Percentiles rank a stretch among this genome's conserved stretches.
Evolutionary conservation across 2,888 invertebrate genomes (phyloP).

Genomic region (Clostera curtula): DNA sequence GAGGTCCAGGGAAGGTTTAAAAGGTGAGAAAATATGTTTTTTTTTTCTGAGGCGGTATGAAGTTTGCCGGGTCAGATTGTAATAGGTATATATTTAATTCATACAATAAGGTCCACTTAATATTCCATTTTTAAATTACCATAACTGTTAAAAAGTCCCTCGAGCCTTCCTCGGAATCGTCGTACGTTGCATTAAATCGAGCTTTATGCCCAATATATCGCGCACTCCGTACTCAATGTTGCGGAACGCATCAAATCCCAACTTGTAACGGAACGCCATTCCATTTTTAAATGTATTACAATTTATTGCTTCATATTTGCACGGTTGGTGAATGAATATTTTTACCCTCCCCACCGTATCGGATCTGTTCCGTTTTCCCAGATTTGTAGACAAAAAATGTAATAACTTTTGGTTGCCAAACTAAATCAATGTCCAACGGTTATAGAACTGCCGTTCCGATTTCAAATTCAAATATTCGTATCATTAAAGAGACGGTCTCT

Average conservation of each 20-base stretch:
- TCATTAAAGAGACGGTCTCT: too few relatives aligned
- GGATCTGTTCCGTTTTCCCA: conserved; percentile 25
- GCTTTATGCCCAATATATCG: conserved; percentile 61
- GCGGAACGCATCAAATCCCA: conserved; percentile 59
- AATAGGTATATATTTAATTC: too few relatives aligned
- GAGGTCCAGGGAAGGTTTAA: too few relatives aligned
- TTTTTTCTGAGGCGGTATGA: too few relatives aligned
- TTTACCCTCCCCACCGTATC: conserved; percentile 40
- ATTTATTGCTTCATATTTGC: conserved; percentile 52
- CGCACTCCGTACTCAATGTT: conserved; percentile 51
- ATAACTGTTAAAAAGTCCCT: conserved; percentile 7
- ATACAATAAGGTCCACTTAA: too few relatives aligned
- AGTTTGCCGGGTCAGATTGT: too few relatives aligned
- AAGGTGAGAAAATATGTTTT: too few relatives aligned
- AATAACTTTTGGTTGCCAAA: conserved; percentile 8
- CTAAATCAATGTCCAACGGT: conserved; percentile 2
- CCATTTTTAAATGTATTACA: conserved; percentile 54
- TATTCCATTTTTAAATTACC: conserved; percentile 4
- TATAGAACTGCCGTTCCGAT: too few relatives aligned
- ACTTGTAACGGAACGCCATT: conserved; percentile 30
- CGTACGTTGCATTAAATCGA: conserved; percentile 35
- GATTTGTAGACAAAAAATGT: conserved; percentile 21
- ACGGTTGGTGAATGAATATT: conserved; percentile 37
- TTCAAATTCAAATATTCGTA: neutral
- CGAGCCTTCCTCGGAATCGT: conserved; percentile 3